Base-by-base conservation (phyloP, 2,888 invertebrate genomes). In the Rhogogaster chlorosoma region DNA sequence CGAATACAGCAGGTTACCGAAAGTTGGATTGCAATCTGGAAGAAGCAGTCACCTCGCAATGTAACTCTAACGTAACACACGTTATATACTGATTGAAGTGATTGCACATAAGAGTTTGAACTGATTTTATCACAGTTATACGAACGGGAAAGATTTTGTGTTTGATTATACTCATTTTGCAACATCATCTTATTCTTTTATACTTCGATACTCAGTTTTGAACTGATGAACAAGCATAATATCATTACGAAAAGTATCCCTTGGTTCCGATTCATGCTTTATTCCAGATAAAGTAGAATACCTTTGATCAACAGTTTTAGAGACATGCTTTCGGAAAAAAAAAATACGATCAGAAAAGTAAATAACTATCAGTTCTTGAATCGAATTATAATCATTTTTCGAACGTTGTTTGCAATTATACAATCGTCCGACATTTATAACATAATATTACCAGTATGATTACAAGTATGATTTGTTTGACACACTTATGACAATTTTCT, bases 21-120 rank as follows among this genome's bases (percentile, higher is more conserved):
- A 96, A 96, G 90, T 93, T 96, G 84, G 96, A 96, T 90, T 95
- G 95, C 87, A 96, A 95, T 89, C 93, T 96, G 86, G 96, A 96
- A 92, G 96, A 96, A 92, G 96, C 96, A 53, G 95, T 96, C 67
- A 95, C 95, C 5, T 96, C 96, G 0, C 94, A 94, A 57, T 94
- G 95, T 88, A 95, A 94, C 87, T 94, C 95, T 88, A 94, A 94
- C 87, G 93, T 94, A 57, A 94, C 94, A 57, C 94, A 95, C 91
- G 94, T 95, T 84, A 95, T 95, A 91, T 95, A 95, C 92, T 95
- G 92, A 94, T 85, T n/a, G 2, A n/a, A 61, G 38, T 26, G 53
- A 49, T 53, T 29, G 36, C 2, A 26, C 12, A 18, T 2, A 70
- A 32, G 18, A 36, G 18, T 36, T 70, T 7, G 45, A 42, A 26